A percentile compares a stretch with the other conserved stretches of the same genome.
Evolutionary conservation across 2,113 vertebrate genomes (phyloP).

Genomic region (Tapirus terrestris): DNA sequence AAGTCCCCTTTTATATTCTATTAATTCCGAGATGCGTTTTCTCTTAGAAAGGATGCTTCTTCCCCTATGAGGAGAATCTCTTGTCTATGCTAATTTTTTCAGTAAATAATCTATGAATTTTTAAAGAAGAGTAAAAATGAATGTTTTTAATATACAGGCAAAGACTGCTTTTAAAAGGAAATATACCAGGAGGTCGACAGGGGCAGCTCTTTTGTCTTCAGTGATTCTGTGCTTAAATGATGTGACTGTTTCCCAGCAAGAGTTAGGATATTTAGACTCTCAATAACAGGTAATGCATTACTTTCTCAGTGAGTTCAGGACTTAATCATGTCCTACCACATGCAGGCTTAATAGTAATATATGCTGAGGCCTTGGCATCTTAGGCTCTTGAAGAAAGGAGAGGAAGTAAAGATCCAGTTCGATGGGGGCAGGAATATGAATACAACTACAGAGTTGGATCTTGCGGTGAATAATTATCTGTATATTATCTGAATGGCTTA

Average conservation of each 20-base stretch:
- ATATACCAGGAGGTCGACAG: background rate
- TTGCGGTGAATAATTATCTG: background rate
- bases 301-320: background rate
- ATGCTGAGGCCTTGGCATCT: background rate
- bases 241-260: background rate
- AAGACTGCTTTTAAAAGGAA: background rate
- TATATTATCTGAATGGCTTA: background rate
- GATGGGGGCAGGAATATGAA: background rate
- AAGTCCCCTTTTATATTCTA: background rate
- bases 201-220: background rate
- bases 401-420: background rate
- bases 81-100: background rate
- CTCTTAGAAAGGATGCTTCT: background rate
- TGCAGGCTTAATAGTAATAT: background rate
- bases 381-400: background rate
- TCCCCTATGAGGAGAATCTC: background rate
- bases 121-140: background rate
- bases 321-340: background rate
- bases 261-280: background rate
- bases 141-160: background rate
- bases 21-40: background rate
- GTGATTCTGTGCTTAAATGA: background rate
- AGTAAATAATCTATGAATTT: background rate
- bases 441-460: background rate
- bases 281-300: background rate